These are phyloP conservation scores for Liposcelis brunnea DNA, from an alignment of 2,888 invertebrate species.

Conservation along the genomic window DNA sequence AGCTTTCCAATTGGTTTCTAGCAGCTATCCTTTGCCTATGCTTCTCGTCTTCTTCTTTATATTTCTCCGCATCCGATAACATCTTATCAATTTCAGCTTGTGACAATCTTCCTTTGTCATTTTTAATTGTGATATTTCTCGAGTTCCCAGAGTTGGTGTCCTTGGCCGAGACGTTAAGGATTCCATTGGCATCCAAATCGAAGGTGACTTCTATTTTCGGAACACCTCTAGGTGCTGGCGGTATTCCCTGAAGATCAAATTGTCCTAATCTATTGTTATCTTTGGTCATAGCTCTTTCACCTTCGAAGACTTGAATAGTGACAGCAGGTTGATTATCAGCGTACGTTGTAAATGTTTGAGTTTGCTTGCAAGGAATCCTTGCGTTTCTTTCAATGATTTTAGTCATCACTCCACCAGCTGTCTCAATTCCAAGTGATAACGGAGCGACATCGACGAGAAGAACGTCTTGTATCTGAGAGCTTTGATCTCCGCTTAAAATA, in stretches of 20 bases:
- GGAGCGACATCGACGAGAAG: constrained; percentile 28
- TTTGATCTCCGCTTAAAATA: no score
- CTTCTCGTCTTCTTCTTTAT: no score
- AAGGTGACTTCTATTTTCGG: constrained; percentile 23
- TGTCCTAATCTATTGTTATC: constrained; percentile 26
- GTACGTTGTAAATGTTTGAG: no score
- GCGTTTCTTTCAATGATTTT: no score
- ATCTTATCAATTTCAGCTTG: no score
- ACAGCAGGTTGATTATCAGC: no score
- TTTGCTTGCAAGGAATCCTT: no score
- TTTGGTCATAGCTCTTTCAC: constrained; percentile 29
- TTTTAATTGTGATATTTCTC: constrained; percentile 29
- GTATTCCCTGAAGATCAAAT: constrained; percentile 23
- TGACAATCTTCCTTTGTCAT: no score
- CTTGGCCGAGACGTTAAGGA: constrained; percentile 26
- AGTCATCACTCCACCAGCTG: constrained; percentile 22
- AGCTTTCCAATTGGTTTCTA: no score
- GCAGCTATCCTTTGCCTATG: no score
- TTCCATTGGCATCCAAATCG: constrained; percentile 30
- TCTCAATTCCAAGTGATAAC: constrained; percentile 29
- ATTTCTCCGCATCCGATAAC: no score
- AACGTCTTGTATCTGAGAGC: constrained; percentile 27
- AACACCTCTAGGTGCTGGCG: constrained; percentile 21
- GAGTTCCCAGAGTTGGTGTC: constrained; percentile 28
- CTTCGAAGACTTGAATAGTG: no score